Conservation (phyloP, 1,140 invertebrate genomes). For the Andricus grossulariae region DNA sequence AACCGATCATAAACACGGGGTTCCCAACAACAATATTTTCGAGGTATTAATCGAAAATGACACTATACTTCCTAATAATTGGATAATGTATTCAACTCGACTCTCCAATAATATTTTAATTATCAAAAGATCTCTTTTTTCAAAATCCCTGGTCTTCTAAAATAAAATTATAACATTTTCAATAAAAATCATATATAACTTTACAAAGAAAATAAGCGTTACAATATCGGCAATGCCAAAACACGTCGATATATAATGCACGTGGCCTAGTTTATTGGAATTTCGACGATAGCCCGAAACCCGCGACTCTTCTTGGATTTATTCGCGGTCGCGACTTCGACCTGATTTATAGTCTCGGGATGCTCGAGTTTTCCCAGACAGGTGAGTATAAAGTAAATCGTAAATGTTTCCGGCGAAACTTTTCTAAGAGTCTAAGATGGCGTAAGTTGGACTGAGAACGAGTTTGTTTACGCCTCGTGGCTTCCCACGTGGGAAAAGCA, state of each 20-base stretch:
- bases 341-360: slow-evolving; percentile 63
- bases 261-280: slow-evolving; percentile 20
- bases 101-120: too few relatives aligned
- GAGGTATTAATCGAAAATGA: too few relatives aligned
- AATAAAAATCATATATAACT: too few relatives aligned
- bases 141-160: too few relatives aligned
- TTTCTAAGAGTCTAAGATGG: slow-evolving; percentile 58
- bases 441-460: neutral
- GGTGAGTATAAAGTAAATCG: slow-evolving; percentile 59
- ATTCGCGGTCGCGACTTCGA: slow-evolving; percentile 51
- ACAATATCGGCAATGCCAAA: neutral
- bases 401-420: slow-evolving; percentile 65
- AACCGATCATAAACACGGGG: too few relatives aligned
- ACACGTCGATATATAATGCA: neutral
- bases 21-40: too few relatives aligned
- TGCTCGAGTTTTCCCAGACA: slow-evolving; percentile 57
- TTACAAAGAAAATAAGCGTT: neutral
- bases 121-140: too few relatives aligned
- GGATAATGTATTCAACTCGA: too few relatives aligned
- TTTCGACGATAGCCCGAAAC: slow-evolving; percentile 26
- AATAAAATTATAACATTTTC: too few relatives aligned
- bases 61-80: too few relatives aligned
- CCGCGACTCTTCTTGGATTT: slow-evolving; percentile 37
- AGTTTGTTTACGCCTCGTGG: slow-evolving; percentile 70
- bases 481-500: slow-evolving; percentile 69